These are phyloP conservation scores for Girardinus metallicus DNA, from an alignment of 2,797 vertebrate genomes.

Conservation along the genomic window DNA sequence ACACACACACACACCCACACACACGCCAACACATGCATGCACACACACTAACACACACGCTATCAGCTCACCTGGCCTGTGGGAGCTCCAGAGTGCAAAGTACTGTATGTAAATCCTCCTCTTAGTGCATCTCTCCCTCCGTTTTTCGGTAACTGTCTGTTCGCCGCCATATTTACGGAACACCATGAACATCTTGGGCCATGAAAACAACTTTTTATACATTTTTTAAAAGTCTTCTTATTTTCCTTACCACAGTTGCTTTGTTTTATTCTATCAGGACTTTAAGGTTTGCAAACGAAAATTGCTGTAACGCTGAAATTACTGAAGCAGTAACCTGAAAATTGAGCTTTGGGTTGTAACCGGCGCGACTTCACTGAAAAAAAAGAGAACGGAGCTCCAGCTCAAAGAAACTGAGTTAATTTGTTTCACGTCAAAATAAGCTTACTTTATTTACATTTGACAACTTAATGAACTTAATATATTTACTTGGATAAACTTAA, in stretches of 20 bases:
- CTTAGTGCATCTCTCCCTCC: conserved; percentile 74
- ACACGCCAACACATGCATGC: conserved; percentile 42
- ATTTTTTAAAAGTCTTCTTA: conserved; percentile 17
- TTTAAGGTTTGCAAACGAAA: conserved; percentile 30
- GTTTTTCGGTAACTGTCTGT: conserved; percentile 63
- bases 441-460: too few species aligned
- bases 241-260: conserved; percentile 74
- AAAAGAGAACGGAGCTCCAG: too few species aligned
- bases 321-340: conserved; percentile 78
- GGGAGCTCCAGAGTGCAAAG: conserved; percentile 83
- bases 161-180: conserved; percentile 37
- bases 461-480: too few species aligned
- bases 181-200: conserved; percentile 29
- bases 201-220: conserved; percentile 30
- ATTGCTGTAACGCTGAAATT: conserved; percentile 71
- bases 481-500: too few species aligned
- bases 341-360: conserved; percentile 76
- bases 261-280: conserved; percentile 31
- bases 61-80: conserved; percentile 68
- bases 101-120: conserved; percentile 83
- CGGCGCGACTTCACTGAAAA: conserved; percentile 63
- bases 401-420: too few species aligned
- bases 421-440: too few species aligned
- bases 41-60: conserved; percentile 71
- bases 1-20: conserved; percentile 65